A percentile compares a stretch with the other conserved stretches of the same genome.
These are phyloP conservation scores for Alosa alosa DNA, from an alignment of 2,113 vertebrate species.

Conservation along the genomic window DNA sequence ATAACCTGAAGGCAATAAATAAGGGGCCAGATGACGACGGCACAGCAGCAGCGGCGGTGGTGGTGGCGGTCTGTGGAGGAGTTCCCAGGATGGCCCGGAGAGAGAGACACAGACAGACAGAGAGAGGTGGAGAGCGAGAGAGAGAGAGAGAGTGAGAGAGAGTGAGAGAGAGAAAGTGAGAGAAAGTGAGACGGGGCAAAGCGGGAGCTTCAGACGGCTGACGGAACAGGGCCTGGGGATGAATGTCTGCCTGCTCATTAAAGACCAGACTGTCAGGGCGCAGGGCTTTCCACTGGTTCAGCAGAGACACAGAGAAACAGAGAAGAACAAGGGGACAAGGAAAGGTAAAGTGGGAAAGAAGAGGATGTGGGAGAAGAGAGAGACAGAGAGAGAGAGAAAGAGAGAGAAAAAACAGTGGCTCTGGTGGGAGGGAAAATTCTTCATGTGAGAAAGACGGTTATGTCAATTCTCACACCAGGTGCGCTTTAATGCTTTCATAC, in stretches of 20 bases:
- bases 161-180: neutral
- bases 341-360: constrained; percentile 4
- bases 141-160: neutral
- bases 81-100: neutral
- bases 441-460: constrained; percentile 12
- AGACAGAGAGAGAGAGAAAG: neutral
- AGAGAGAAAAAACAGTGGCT: neutral
- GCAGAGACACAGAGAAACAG: neutral
- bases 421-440: constrained; percentile 10
- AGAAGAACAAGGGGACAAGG: neutral
- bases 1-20: constrained; percentile 4
- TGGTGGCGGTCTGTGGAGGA: neutral
- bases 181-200: neutral
- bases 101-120: constrained; percentile 35
- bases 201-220: neutral
- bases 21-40: neutral
- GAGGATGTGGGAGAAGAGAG: too few species aligned
- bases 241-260: neutral
- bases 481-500: constrained; percentile 5
- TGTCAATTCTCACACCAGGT: constrained; percentile 25
- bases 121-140: neutral
- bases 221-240: neutral
- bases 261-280: neutral
- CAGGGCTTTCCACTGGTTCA: neutral
- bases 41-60: neutral